Base-by-base conservation (phyloP, 2,888 invertebrate species). In the Microctonus brassicae region DNA sequence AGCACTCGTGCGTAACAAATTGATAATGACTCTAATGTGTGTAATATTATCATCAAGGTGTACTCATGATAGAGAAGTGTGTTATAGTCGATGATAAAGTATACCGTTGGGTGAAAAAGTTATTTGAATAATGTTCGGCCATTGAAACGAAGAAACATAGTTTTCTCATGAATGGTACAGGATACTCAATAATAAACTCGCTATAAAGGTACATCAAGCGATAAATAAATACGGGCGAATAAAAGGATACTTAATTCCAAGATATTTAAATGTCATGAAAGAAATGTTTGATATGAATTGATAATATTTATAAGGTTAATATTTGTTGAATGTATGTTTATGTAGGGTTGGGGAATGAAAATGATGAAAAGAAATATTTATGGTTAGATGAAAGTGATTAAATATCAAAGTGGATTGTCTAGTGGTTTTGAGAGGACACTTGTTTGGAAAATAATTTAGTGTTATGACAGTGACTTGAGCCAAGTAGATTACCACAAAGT, bases 41-140 rank as follows among this genome's bases (percentile, higher is more conserved):
- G 33, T 62, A 36, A 20, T 39, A 42, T 62, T 62, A 62, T 39
- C 26, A 20, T 22, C 7, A 39, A 26, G 22, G 39, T 26, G 36
- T 62, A 39, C 24, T 42, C 11, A 62, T 42, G 62, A n/a, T n/a
- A n/a, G 26, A 62, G 61, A 33, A 13, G 22, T 36, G 36, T 61
- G 61, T 61, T 39, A 62, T 39, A 62, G 62, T 10, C 20, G 34
- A 22, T n/a, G 61, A 61, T 39, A 62, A 39, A 62, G 22, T 24
- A n/a, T n/a, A 42, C 22, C 13, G 2, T 62, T 10, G 39, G 24
- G 36, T 24, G 20, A 10, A 47, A 13, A 47, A 63, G 63, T 47
- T n/a, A 47, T 63, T 63, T 47, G 42, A 63, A 63, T 63, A 63
- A 63, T 63, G 29, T 63, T 63, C 47, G 63, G 47, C 29, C 24